Evolutionary conservation across 1,140 invertebrate genomes (phyloP).

Genomic region (Aphidius ervi): DNA sequence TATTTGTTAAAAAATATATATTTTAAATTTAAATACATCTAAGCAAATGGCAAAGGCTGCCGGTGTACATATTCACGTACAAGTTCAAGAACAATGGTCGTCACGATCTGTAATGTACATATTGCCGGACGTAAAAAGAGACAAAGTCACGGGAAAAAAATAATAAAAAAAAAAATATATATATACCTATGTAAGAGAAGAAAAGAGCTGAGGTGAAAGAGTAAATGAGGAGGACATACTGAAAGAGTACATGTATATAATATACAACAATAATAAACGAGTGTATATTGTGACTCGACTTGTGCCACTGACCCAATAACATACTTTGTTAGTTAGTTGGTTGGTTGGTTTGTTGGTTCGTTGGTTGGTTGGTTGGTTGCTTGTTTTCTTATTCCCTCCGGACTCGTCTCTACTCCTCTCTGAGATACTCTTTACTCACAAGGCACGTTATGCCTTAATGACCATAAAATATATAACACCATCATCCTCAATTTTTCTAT

Average conservation of each 20-base stretch:
- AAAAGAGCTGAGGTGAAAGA: background rate
- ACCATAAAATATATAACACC: constrained; percentile 23
- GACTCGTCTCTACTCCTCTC: too few species aligned
- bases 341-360: constrained; percentile 15
- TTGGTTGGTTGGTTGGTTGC: too few species aligned
- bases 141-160: constrained; percentile 17
- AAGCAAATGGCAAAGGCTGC: constrained; percentile 1
- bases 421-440: background rate
- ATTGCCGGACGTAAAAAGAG: constrained; percentile 31
- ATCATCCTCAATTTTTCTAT: too few species aligned
- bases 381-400: too few species aligned
- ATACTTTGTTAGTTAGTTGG: constrained; percentile 44
- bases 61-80: constrained; percentile 38
- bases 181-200: background rate
- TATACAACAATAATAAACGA: background rate
- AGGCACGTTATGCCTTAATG: constrained; percentile 32
- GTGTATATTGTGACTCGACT: constrained; percentile 25
- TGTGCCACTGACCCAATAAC: constrained; percentile 52
- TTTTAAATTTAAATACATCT: background rate
- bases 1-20: too few species aligned
- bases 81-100: constrained; percentile 51
- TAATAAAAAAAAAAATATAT: constrained; percentile 15
- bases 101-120: constrained; percentile 45
- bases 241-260: background rate
- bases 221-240: constrained; percentile 1